Percentiles rank a stretch among this genome's conserved stretches.
These are phyloP conservation scores for Lamellibrachia luymesi DNA, from an alignment of 1,140 invertebrate genomes.

Conservation along the genomic window DNA sequence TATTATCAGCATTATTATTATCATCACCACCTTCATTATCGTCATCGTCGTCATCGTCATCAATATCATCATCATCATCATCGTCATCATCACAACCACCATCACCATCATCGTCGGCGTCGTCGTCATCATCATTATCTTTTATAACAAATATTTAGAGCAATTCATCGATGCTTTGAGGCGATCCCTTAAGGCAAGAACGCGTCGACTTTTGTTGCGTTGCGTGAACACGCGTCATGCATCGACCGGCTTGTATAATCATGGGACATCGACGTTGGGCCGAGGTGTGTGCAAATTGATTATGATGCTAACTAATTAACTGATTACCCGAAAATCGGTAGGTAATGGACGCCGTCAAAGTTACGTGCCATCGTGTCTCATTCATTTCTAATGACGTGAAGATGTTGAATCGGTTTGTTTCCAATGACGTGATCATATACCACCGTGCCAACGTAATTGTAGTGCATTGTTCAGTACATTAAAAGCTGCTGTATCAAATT, in stretches of 20 bases:
- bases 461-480: neutral
- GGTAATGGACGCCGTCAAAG: neutral
- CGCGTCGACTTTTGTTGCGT: neutral
- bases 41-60: too few species aligned
- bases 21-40: neutral
- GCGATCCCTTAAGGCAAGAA: neutral
- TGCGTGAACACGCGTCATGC: neutral
- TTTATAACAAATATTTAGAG: too few species aligned
- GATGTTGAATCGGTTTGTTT: neutral
- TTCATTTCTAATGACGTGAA: neutral
- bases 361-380: neutral
- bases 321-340: neutral
- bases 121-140: too few species aligned
- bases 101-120: too few species aligned
- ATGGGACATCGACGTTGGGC: neutral
- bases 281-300: neutral
- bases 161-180: neutral
- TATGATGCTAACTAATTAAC: neutral
- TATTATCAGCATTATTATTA: neutral
- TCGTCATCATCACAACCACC: too few species aligned
- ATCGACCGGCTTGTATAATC: neutral
- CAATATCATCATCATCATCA: too few species aligned
- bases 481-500: neutral
- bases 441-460: neutral
- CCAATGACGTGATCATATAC: neutral